A percentile compares a stretch with the other conserved stretches of the same genome.
phyloP scores from a whole-genome alignment of 2,797 vertebrate genomes.

The Clarias pachynema region DNA sequence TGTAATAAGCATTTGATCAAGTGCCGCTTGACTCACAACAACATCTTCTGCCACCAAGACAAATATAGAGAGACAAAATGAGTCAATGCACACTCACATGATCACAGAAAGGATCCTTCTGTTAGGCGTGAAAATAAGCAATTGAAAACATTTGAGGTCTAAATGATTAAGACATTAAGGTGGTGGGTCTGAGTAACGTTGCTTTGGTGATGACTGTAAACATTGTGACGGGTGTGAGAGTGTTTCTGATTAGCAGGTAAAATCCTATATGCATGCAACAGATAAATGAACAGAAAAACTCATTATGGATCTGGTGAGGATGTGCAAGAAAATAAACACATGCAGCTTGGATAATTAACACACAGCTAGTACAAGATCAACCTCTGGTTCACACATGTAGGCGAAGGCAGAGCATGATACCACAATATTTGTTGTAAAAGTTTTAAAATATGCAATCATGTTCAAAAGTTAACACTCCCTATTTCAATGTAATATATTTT shows the following conservation, averaged over 20 bases:
- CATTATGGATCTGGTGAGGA: neutral
- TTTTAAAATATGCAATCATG: neutral
- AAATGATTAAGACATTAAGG: neutral
- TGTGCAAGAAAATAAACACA: neutral
- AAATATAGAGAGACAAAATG: constrained; percentile 37
- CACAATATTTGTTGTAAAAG: neutral
- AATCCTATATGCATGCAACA: neutral
- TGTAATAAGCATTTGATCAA: constrained; percentile 35
- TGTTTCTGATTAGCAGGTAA: neutral
- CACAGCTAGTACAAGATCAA: neutral
- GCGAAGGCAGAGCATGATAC: neutral
- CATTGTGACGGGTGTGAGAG: neutral
- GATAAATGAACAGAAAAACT: neutral
- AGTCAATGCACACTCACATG: constrained; percentile 20
- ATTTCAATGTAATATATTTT: too few relatives aligned
- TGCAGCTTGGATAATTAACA: neutral
- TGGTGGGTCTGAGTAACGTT: neutral
- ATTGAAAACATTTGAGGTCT: neutral
- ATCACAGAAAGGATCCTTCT: constrained; percentile 12
- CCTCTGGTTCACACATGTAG: neutral
- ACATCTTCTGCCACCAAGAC: constrained; percentile 43
- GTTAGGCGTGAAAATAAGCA: constrained; percentile 19
- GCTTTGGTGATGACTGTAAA: neutral
- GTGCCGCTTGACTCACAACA: constrained; percentile 30
- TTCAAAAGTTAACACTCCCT: too few relatives aligned